These are phyloP conservation scores for Tokudaia tokunoshimensis DNA, from an alignment of 2,797 vertebrate species.

Conservation along the genomic window DNA sequence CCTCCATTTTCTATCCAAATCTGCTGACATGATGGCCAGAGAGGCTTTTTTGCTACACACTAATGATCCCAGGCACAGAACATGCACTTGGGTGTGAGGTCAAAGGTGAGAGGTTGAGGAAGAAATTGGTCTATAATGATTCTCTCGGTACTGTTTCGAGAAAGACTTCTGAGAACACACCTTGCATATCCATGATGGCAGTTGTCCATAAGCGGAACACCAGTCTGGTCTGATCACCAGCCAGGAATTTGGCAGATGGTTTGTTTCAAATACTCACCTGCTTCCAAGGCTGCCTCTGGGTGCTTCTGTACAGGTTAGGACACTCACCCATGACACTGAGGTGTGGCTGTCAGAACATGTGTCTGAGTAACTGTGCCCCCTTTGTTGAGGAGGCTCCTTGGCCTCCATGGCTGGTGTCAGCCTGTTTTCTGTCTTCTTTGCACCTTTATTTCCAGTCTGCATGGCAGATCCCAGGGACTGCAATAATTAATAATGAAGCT, in stretches of 20 bases:
- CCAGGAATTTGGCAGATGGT: conserved; percentile 18
- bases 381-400: not conserved
- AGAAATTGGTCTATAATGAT: not conserved
- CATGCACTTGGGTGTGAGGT: not conserved
- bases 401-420: not conserved
- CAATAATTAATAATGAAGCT: not conserved
- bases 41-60: not conserved
- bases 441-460: not conserved
- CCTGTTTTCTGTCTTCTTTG: conserved; percentile 48
- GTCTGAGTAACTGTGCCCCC: not conserved
- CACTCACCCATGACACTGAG: not conserved
- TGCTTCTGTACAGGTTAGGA: conserved; percentile 20
- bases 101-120: conserved; percentile 16
- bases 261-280: conserved; percentile 67
- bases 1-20: not conserved
- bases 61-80: not conserved
- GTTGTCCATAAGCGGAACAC: not conserved
- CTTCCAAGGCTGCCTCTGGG: conserved; percentile 47
- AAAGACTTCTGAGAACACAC: not conserved
- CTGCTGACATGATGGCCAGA: not conserved
- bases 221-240: not conserved
- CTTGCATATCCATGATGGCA: not conserved
- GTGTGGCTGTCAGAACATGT: conserved; percentile 20
- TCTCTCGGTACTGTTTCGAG: not conserved
- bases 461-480: conserved; percentile 26